Evolutionary conservation across 2,888 invertebrate genomes (phyloP), one percentile per base, ranked within the genome.

Genomic region (Malthinus seriepunctatus): DNA sequence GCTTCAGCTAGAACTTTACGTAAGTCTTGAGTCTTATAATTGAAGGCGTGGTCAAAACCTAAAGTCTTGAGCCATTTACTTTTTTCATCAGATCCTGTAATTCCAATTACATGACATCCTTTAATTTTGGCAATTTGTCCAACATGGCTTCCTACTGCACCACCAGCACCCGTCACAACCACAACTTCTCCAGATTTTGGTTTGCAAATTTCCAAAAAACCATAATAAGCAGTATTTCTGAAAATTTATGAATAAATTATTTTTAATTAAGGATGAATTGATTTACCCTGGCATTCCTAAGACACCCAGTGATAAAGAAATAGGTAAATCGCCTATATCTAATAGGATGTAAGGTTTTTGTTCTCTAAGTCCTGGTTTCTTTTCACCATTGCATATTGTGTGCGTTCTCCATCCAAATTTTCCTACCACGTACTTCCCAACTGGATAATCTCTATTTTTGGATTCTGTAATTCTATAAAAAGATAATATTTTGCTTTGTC

Each of bases 91-190:
- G 85, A 82, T 1, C 90, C 90, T 10, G 88, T 86, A 66, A 88
- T 84, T 2, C 89, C 91, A 64, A 91, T 86, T 0, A 89, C 89
- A 55, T 76, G 82, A 67, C 88, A 86, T 9, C 86, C 88, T 75
- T 87, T 81, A 47, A 87, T 83, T 79, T 90, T 91, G 1, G 86
- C 91, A 62, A 92, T 88, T 80, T 91, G 91, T 1, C 91, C 91
- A 23, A 90, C 91, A 47, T 87, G 82, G 57, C 84, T 86, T 5
- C 91, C 92, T 9, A 91, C 90, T 34, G 90, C 91, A 11, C 91
- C 91, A 14, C 88, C 91, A 9, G 91, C 91, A 4, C 87, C 87
- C 31, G 85, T 87, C 1, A 92, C 84, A 1, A 88, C 86, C 9
- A 91, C 82, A 0, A 87, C 87, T 76, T 92, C 90, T 8, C 88